A percentile compares a stretch with the other conserved stretches of the same genome.
phyloP scores from a whole-genome alignment of 2,113 vertebrate species.

The Falcunculus frontatus region DNA sequence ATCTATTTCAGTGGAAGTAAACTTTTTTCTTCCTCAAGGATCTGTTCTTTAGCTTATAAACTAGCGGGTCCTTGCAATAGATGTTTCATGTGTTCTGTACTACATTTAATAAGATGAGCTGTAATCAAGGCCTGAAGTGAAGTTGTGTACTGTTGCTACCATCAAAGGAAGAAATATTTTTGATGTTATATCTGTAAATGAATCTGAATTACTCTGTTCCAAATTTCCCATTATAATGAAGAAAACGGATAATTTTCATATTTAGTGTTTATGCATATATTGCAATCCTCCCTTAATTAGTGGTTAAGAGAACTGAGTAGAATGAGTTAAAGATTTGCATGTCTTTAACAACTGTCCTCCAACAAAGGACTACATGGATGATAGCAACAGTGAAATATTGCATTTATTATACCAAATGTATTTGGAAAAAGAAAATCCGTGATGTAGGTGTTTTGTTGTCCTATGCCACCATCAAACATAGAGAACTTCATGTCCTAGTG shows the following conservation, averaged over 20 bases:
- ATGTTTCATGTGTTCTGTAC: neutral
- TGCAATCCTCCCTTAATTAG: neutral
- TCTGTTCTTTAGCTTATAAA: neutral
- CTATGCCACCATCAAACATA: neutral
- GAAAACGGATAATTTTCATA: neutral
- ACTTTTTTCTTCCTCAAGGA: neutral
- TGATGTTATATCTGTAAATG: neutral
- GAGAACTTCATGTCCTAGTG: neutral
- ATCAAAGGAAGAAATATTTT: conserved; percentile 23
- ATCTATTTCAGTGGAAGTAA: neutral
- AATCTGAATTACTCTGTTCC: neutral
- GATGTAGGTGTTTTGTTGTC: neutral
- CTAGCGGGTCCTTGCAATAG: neutral
- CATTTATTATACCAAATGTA: neutral
- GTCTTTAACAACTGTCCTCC: neutral
- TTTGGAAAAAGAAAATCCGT: neutral
- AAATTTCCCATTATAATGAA: neutral
- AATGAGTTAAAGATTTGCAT: neutral
- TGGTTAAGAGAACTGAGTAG: neutral
- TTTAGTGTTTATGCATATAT: neutral
- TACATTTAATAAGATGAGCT: neutral
- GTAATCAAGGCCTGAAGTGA: neutral
- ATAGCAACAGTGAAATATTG: neutral
- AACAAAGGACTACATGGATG: neutral
- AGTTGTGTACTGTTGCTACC: neutral